These are phyloP conservation scores for Daboia siamensis DNA, from an alignment of 2,113 vertebrate species.

Conservation along the genomic window DNA sequence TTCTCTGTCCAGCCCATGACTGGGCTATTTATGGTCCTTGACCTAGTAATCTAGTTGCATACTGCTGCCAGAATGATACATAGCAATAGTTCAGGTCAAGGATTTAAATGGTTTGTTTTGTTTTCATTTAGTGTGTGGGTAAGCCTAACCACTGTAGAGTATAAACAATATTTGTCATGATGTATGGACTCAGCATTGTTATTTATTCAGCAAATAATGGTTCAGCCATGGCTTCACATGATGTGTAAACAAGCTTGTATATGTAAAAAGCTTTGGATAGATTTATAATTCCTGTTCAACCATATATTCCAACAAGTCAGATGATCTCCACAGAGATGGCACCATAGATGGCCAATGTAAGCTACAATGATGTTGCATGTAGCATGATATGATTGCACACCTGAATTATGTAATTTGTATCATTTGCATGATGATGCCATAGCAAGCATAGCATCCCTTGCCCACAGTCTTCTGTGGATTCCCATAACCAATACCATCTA, in stretches of 20 bases:
- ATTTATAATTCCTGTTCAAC: neutral
- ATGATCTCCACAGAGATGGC: neutral
- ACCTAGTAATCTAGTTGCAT: neutral
- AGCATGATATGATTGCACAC: neutral
- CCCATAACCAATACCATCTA: neutral
- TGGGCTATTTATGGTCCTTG: neutral
- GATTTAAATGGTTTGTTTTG: neutral
- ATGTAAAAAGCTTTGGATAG: neutral
- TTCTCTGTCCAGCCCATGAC: neutral
- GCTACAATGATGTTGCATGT: neutral
- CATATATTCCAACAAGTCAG: neutral
- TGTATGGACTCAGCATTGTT: neutral
- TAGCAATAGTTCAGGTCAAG: neutral
- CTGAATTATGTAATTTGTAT: neutral
- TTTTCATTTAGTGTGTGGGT: neutral
- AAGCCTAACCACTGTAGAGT: neutral
- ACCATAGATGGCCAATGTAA: neutral
- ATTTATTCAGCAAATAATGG: neutral
- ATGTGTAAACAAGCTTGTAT: neutral
- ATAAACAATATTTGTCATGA: neutral
- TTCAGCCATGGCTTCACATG: neutral
- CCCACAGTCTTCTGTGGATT: neutral
- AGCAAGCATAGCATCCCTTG: neutral
- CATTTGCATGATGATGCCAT: neutral
- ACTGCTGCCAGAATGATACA: neutral